Base-by-base conservation (phyloP, 1,140 invertebrate species). In the Hetaerina americana region DNA sequence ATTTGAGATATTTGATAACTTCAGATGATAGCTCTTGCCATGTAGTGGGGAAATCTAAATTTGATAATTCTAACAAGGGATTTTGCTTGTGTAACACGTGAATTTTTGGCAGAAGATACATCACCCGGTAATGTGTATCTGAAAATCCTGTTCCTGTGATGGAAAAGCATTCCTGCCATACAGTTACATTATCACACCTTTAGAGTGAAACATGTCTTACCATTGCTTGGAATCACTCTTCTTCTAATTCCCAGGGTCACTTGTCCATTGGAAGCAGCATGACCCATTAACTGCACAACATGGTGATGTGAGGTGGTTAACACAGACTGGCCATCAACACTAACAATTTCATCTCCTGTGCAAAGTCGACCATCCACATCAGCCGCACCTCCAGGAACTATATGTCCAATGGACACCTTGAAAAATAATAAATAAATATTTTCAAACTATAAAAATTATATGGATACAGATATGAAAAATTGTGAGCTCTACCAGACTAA, bases 351-450 rank as follows among this genome's bases (percentile, higher is more conserved):
- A 83, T 98, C 96, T 24, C 94, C 93, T 0, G 92, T 90, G 70
- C 88, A 86, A 22, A 98, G 82, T 26, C 92, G 84, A 1, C 92
- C 93, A 81, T 97, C 95, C 67, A 92, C 80, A 81, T 95, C 92
- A 10, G 95, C 95, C 28, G 95, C 91, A 24, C 95, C 93, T 76
- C 93, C 92, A 0, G 93, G 91, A 27, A 98, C 96, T 77, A 98
- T 95, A 79, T 95, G 92, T 25, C 96, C 96, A 68, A 98, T 94
- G 3, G 94, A 92, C 71, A 97, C 89, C 86, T 90, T 80, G 27
- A 81, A 78, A 74, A 71, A 70, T 27, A 72, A 67, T 71, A 40
- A 40, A 73, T 71, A 73, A 27, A 73, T 72, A 76, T 75, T 75
- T 74, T 75, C 74, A 73, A 73, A 68, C 69, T 26, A 57, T 2